phyloP scores from a whole-genome alignment of 2,888 invertebrate genomes.

The Antheraea assamensis region DNA sequence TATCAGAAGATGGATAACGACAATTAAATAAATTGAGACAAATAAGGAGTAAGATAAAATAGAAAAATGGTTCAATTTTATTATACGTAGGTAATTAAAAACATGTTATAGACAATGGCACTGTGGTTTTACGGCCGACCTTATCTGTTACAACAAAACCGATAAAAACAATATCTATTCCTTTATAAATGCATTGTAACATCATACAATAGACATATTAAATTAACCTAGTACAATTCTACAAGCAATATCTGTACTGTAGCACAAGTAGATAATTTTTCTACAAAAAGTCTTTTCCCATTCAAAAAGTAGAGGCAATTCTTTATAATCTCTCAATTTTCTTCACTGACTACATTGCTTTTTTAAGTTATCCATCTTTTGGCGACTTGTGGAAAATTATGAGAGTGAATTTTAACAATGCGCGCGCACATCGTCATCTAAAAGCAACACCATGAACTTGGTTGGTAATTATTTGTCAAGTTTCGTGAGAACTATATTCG shows the following conservation, averaged over 20 bases:
- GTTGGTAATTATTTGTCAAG: too few relatives aligned
- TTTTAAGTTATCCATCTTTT: too few relatives aligned
- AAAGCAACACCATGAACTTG: too few relatives aligned
- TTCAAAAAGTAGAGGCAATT: not conserved
- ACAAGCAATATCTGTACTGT: not conserved
- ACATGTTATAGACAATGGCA: not conserved
- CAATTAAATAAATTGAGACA: not conserved
- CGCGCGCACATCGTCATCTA: too few relatives aligned
- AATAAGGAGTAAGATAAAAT: not conserved
- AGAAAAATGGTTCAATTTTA: not conserved
- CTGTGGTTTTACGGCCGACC: slow-evolving; percentile 1
- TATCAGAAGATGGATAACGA: not conserved
- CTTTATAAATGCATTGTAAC: not conserved
- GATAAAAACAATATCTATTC: not conserved
- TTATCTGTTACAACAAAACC: not conserved
- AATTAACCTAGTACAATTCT: not conserved
- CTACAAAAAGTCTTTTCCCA: not conserved
- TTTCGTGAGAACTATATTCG: too few relatives aligned
- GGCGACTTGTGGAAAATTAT: too few relatives aligned
- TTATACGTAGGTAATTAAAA: not conserved
- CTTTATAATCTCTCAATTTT: not conserved
- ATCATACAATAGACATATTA: not conserved
- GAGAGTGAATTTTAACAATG: too few relatives aligned
- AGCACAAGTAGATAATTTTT: not conserved
- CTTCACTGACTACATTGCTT: not conserved